Percentiles rank a stretch among this genome's conserved stretches.
Conservation (phyloP, 2,888 invertebrate species). For the Steinernema hermaphroditum region DNA sequence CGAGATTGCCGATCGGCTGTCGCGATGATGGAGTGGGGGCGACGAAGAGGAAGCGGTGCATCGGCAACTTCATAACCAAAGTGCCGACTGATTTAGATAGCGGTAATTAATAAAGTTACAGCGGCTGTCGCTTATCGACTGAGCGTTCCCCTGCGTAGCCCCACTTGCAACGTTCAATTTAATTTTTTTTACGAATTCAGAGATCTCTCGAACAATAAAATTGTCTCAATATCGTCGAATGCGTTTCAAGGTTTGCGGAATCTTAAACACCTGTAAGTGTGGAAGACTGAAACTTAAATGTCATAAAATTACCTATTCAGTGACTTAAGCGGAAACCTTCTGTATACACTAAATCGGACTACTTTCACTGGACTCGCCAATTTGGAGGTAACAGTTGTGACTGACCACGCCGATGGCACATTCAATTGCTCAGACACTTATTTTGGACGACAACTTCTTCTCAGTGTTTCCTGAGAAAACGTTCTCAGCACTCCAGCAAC, state of each 20-base stretch:
- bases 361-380: slow-evolving; percentile 10
- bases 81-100: slow-evolving; percentile 17
- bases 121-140: neutral
- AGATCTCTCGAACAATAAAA: slow-evolving; percentile 3
- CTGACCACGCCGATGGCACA: neutral
- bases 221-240: slow-evolving; percentile 6
- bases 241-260: slow-evolving; percentile 18
- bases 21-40: neutral
- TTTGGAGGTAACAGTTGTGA: neutral
- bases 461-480: slow-evolving; percentile 19
- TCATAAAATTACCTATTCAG: neutral
- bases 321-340: slow-evolving; percentile 5
- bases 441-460: slow-evolving; percentile 17
- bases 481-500: slow-evolving; percentile 1
- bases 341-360: slow-evolving; percentile 10
- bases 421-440: neutral
- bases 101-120: slow-evolving; percentile 22
- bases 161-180: no score
- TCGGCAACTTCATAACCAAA: slow-evolving; percentile 25
- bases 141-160: neutral
- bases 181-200: neutral
- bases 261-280: slow-evolving; percentile 6
- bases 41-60: neutral
- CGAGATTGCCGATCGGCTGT: neutral
- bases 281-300: neutral